Evolutionary conservation across 2,113 vertebrate species (phyloP).

Genomic region (Hydrochoerus hydrochaeris): DNA sequence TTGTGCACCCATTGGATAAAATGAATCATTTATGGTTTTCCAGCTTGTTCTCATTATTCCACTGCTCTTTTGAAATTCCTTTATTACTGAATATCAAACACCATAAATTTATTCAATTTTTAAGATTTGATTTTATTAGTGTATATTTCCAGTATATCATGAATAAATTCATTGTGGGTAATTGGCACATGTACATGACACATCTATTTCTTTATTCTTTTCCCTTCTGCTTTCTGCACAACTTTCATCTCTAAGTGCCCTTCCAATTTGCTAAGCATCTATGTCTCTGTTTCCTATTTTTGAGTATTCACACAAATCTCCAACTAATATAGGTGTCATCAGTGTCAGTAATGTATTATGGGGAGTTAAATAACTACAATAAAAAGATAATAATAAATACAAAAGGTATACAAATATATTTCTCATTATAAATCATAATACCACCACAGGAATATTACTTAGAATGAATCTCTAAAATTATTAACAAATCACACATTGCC

Average conservation of each 20-base stretch:
- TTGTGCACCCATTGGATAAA: slow-evolving; percentile 47
- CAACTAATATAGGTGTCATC: slow-evolving; percentile 10
- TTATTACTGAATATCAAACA: slow-evolving; percentile 48
- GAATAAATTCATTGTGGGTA: not conserved
- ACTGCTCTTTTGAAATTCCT: not conserved
- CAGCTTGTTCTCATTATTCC: slow-evolving; percentile 8
- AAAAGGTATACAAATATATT: not conserved
- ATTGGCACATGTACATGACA: not conserved
- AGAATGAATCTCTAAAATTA: not conserved
- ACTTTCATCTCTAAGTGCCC: not conserved
- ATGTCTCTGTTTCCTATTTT: not conserved
- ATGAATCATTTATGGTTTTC: slow-evolving; percentile 50
- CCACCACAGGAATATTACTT: not conserved
- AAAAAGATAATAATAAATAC: slow-evolving; percentile 39
- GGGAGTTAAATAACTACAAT: slow-evolving; percentile 40
- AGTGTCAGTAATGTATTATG: not conserved
- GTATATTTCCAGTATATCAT: not conserved
- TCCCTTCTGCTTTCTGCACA: not conserved
- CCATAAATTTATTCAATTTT: slow-evolving; percentile 3
- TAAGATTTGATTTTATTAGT: not conserved
- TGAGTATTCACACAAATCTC: slow-evolving; percentile 34
- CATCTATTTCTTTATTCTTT: not conserved
- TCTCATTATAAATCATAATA: slow-evolving; percentile 43
- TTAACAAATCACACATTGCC: slow-evolving; percentile 11
- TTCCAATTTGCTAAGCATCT: not conserved